A percentile compares a stretch with the other conserved stretches of the same genome.
These are phyloP conservation scores for Amphiura filiformis DNA, from an alignment of 35 echinoderm and acorn worm species.

Conservation along the genomic window DNA sequence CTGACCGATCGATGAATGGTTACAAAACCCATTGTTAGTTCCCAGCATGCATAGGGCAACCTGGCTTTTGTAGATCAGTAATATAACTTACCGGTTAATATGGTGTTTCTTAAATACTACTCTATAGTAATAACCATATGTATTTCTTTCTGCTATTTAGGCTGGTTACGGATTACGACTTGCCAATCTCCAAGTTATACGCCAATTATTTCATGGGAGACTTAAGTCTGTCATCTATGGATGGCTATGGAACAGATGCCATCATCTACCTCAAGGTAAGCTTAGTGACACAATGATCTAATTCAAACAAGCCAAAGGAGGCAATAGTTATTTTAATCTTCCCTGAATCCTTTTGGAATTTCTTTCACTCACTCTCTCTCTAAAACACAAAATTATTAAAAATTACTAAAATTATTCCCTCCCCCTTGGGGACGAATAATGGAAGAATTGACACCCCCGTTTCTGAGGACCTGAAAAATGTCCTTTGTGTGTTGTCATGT, in stretches of 20 bases:
- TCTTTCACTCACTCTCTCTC: not conserved
- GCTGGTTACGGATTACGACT: conserved; percentile 96
- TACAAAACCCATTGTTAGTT: not conserved
- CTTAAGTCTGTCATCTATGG: conserved; percentile 75
- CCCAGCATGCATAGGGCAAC: not conserved
- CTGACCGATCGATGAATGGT: not conserved
- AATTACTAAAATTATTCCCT: not conserved
- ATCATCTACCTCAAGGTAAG: conserved; percentile 92
- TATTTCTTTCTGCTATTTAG: conserved; percentile 29
- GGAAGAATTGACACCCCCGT: not conserved
- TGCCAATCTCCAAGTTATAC: conserved; percentile 84
- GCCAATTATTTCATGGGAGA: conserved; percentile 97
- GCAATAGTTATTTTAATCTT: no score
- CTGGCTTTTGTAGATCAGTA: not conserved
- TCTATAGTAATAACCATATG: not conserved
- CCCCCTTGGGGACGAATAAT: no score
- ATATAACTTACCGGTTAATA: not conserved
- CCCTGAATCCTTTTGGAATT: not conserved
- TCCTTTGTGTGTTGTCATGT: no score
- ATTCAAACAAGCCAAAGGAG: not conserved
- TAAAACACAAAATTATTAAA: not conserved
- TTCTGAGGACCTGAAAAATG: not conserved
- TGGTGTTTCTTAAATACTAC: not conserved
- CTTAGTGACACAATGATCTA: not conserved
- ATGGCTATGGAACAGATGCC: conserved; percentile 93